phyloP scores from a whole-genome alignment of 2,113 vertebrate genomes.

The Rhineura floridana region DNA sequence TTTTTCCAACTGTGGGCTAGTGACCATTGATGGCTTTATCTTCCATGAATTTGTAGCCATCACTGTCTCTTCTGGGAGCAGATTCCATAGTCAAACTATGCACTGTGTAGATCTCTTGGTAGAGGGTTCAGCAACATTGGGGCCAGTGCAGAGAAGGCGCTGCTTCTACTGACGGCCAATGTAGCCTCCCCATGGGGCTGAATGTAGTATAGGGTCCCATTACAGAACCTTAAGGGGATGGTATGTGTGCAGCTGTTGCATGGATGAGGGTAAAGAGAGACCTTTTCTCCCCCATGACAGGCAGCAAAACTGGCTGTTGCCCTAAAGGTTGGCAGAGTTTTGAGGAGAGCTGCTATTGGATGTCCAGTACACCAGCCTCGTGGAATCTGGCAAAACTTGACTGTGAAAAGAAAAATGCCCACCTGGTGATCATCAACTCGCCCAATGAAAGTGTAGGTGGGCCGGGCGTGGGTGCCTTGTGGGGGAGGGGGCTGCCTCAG shows the following conservation, averaged over 20 bases:
- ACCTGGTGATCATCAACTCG: slow-evolving; percentile 71
- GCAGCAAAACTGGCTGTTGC: slow-evolving; percentile 63
- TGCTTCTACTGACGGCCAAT: not conserved
- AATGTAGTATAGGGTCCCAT: too few species aligned
- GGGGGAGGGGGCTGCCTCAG: not conserved
- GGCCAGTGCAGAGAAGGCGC: not conserved
- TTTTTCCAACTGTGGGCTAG: too few species aligned
- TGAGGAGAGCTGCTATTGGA: slow-evolving; percentile 71
- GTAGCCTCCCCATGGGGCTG: too few species aligned
- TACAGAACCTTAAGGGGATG: not conserved
- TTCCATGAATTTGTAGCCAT: too few species aligned
- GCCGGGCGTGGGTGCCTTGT: not conserved
- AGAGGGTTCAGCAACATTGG: not conserved
- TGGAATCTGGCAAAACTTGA: slow-evolving; percentile 59
- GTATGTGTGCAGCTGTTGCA: not conserved
- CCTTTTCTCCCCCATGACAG: slow-evolving; percentile 37
- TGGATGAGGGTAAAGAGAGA: too few species aligned
- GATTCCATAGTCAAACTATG: too few species aligned
- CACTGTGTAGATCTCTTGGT: too few species aligned
- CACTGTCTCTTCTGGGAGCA: too few species aligned
- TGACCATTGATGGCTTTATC: too few species aligned
- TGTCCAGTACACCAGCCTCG: slow-evolving; percentile 45
- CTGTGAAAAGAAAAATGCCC: slow-evolving; percentile 56
- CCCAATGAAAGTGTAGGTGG: slow-evolving; percentile 66
- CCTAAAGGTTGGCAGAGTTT: slow-evolving; percentile 59